Base-by-base conservation (phyloP, 2,888 invertebrate genomes). In the Theretra japonica region DNA sequence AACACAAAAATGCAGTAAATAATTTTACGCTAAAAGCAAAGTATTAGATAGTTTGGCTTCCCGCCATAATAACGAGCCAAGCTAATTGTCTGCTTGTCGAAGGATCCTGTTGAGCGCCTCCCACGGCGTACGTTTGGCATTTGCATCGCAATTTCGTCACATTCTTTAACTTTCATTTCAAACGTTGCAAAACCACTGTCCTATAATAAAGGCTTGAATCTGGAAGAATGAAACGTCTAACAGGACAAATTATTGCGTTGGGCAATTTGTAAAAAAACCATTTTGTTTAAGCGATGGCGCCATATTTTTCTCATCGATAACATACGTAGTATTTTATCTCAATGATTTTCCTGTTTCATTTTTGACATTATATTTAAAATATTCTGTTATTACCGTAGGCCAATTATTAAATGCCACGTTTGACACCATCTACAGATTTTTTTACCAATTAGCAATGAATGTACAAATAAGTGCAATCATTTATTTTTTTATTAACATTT, bases 171-270 rank as follows among this genome's bases (percentile, higher is more conserved):
- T 75, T 72, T 72, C 73, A 74, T 73, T 73, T 71, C 70, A 72
- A 70, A 70, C 72, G 79, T 76, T 82, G 80, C 65, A 5, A 65
- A 41, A 65, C 41, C 6, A 85, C 81, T 83, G 80, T 81, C 80
- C 82, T 65, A 7, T 4, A 17, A 53, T 53, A 7, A 17, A 53
- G 6, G n/a, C n/a, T 5, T n/a, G 17, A n/a, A 6, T 19, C n/a
- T 53, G 11, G 11, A 41, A 41, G 1, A 15, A 2, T 41, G 4
- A 41, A 41, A 53, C 53, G 4, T 53, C n/a, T n/a, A n/a, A n/a
- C 53, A n/a, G 17, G n/a, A n/a, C 19, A 53, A 53, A 53, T n/a
- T 41, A 15, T 2, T 11, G 15, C 15, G 41, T 15, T 15, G 15
- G 41, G 3, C 2, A 1, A 41, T 41, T 8, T 33, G 1, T 33